Evolutionary conservation across 2,113 vertebrate species (phyloP).

Genomic region (Myxocyprinus asiaticus): DNA sequence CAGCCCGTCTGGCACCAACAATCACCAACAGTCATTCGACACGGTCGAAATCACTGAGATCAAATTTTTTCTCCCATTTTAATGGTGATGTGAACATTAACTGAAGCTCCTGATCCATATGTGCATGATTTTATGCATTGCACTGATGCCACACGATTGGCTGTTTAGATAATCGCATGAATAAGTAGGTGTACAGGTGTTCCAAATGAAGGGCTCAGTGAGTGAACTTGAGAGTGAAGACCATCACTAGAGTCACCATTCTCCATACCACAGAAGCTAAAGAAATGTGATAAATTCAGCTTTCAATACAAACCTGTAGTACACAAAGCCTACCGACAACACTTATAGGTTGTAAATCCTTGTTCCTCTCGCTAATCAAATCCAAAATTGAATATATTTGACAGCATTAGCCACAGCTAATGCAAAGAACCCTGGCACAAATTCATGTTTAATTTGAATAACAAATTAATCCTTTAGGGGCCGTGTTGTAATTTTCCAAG

Average conservation of each 20-base stretch:
- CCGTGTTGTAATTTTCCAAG: constrained; percentile 61
- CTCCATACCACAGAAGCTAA: not conserved
- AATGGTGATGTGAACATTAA: too few relatives aligned
- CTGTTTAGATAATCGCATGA: too few relatives aligned
- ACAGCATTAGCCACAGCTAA: constrained; percentile 50
- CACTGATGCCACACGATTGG: too few relatives aligned
- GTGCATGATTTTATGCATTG: too few relatives aligned
- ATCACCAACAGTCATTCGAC: too few relatives aligned
- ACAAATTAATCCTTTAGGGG: constrained; percentile 68
- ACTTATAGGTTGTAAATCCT: constrained; percentile 11
- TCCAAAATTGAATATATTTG: constrained; percentile 53
- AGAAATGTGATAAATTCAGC: not conserved
- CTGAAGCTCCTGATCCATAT: too few relatives aligned
- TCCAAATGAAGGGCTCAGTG: too few relatives aligned
- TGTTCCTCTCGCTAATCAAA: constrained; percentile 53
- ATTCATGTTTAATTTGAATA: constrained; percentile 69
- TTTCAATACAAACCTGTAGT: not conserved
- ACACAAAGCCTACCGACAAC: constrained; percentile 8
- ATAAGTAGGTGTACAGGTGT: too few relatives aligned
- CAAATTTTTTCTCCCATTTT: too few relatives aligned
- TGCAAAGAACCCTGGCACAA: constrained; percentile 41
- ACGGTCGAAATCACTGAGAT: too few relatives aligned
- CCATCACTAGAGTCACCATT: not conserved
- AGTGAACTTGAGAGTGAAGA: not conserved
- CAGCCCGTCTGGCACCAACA: too few relatives aligned